Conservation (phyloP, 2,797 vertebrate species). For the Phrynocephalus forsythii region DNA sequence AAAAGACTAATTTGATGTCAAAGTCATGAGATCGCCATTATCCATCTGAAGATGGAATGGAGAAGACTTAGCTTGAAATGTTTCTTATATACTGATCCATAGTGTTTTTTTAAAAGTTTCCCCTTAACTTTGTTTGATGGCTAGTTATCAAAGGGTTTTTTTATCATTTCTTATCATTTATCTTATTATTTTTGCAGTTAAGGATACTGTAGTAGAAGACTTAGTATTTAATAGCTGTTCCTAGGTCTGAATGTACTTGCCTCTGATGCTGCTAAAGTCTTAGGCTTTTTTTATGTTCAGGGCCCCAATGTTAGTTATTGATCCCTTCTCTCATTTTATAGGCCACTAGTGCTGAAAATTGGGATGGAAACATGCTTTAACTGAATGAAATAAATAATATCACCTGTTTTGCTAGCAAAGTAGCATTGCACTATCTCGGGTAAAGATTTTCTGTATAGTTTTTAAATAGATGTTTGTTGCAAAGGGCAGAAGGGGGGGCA, state of each 20-base stretch:
- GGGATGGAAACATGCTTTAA: neutral
- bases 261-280: neutral
- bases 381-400: neutral
- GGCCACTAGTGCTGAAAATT: neutral
- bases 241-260: neutral
- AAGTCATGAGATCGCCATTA: neutral
- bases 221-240: neutral
- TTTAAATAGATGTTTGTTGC: constrained; percentile 31
- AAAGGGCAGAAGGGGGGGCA: neutral
- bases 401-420: constrained; percentile 47
- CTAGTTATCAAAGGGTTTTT: neutral
- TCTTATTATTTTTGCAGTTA: neutral
- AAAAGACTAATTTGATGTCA: neutral
- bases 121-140: neutral
- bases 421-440: constrained; percentile 36
- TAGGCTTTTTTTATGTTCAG: neutral
- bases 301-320: neutral
- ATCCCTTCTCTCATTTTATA: neutral
- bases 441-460: constrained; percentile 35
- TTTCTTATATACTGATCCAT: too few species aligned
- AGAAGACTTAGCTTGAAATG: neutral
- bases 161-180: neutral
- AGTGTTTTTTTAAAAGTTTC: too few species aligned
- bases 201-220: neutral
- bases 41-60: neutral